These are phyloP conservation scores for Norana najaformis DNA, from an alignment of 2,888 invertebrate genomes.

Conservation along the genomic window DNA sequence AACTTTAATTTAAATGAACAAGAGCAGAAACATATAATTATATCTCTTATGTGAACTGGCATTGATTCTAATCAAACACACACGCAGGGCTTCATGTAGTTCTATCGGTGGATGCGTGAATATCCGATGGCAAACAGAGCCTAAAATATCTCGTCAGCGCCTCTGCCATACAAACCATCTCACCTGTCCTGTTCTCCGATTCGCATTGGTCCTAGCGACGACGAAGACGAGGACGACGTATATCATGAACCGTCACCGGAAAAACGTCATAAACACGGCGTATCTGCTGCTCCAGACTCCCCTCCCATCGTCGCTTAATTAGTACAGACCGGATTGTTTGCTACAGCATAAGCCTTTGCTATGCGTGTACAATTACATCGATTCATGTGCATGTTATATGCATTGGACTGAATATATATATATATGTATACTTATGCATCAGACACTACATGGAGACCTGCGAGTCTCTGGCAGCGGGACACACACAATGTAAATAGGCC, in stretches of 20 bases:
- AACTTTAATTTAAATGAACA: neutral
- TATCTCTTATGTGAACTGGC: neutral
- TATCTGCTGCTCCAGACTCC: no score
- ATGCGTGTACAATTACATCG: neutral
- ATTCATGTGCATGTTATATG: no score
- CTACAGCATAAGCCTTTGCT: neutral
- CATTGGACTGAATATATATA: no score
- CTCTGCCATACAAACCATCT: neutral
- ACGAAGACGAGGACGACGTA: neutral
- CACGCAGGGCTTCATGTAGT: neutral
- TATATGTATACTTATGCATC: no score
- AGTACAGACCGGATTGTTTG: neutral
- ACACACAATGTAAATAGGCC: neutral
- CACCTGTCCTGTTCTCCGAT: neutral
- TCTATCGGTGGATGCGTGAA: neutral
- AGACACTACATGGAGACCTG: neutral
- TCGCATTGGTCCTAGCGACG: neutral
- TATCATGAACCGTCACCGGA: neutral
- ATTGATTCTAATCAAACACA: neutral
- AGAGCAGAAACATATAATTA: neutral
- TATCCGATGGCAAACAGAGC: neutral
- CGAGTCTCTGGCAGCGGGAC: neutral
- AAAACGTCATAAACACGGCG: neutral
- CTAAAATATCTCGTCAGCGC: neutral
- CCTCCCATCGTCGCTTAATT: neutral